Conservation (phyloP, 2,888 invertebrate species). For the Cepaea hortensis region DNA sequence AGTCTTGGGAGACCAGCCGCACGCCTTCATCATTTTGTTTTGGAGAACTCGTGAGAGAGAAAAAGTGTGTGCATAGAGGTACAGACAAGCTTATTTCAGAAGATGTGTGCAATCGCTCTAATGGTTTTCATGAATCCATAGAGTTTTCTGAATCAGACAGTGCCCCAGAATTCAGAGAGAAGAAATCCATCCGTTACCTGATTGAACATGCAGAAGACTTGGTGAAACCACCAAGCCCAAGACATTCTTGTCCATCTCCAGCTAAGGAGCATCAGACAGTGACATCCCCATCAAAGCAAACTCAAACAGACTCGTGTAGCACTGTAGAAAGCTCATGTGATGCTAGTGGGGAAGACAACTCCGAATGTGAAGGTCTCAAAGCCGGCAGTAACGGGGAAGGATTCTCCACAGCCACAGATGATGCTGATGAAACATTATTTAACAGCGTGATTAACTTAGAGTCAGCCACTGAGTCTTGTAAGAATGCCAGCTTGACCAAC, state of each 20-base stretch:
- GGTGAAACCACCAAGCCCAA: slow-evolving; percentile 54
- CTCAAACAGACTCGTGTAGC: slow-evolving; percentile 52
- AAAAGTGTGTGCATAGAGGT: neutral
- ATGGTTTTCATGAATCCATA: slow-evolving; percentile 4
- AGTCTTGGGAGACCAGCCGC: slow-evolving; percentile 15
- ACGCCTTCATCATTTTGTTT: neutral
- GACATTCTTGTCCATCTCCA: slow-evolving; percentile 30
- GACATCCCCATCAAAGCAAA: slow-evolving; percentile 53
- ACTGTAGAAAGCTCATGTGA: slow-evolving; percentile 68
- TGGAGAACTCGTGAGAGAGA: neutral
- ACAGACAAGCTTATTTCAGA: neutral
- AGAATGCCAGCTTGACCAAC: slow-evolving; percentile 48
- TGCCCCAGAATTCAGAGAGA: slow-evolving; percentile 50
- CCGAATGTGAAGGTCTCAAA: slow-evolving; percentile 63
- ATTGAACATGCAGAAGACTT: slow-evolving; percentile 68
- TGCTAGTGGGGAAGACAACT: slow-evolving; percentile 69
- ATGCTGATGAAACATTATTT: slow-evolving; percentile 64
- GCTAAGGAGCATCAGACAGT: slow-evolving; percentile 33
- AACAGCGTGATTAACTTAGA: slow-evolving; percentile 67
- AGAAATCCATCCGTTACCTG: slow-evolving; percentile 60
- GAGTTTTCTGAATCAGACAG: slow-evolving; percentile 53
- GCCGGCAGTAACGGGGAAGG: slow-evolving; percentile 60
- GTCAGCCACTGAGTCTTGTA: slow-evolving; percentile 61
- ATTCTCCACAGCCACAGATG: slow-evolving; percentile 66
- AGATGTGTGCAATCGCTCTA: neutral